Conservation (phyloP, 1,140 invertebrate species). For the Tenebrio molitor region DNA sequence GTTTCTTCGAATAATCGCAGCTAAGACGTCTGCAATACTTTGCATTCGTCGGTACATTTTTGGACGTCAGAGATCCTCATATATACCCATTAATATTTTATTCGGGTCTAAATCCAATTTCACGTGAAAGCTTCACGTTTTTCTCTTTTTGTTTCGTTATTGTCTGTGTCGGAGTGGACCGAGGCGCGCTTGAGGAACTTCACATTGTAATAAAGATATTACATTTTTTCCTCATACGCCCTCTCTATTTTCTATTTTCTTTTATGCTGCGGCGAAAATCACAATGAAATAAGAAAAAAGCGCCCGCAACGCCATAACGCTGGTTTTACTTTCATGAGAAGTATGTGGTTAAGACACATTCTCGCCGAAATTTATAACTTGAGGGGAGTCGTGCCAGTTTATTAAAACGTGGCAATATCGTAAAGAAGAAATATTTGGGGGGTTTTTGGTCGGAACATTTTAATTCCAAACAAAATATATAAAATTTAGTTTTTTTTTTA, state of each 20-base stretch:
- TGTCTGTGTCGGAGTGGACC: conserved; percentile 14
- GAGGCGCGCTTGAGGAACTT: conserved; percentile 12
- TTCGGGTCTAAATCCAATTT: conserved; percentile 22
- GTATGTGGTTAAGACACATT: conserved; percentile 14
- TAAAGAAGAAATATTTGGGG: too few relatives aligned
- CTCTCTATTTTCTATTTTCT: conserved; percentile 33
- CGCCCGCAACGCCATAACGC: conserved; percentile 1
- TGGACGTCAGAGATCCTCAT: neutral
- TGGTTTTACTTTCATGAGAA: conserved; percentile 13
- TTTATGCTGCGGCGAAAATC: conserved; percentile 19
- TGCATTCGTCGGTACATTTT: too few relatives aligned
- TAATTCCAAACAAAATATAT: too few relatives aligned
- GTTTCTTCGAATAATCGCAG: too few relatives aligned
- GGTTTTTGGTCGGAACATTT: too few relatives aligned
- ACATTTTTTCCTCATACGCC: conserved; percentile 1
- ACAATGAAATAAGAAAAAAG: conserved; percentile 15
- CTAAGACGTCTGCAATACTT: too few relatives aligned
- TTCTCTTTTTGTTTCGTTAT: conserved; percentile 8
- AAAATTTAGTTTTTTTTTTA: too few relatives aligned
- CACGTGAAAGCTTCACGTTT: conserved; percentile 12
- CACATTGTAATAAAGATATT: conserved; percentile 34
- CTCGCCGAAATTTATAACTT: too few relatives aligned
- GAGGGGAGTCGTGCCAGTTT: too few relatives aligned
- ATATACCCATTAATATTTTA: conserved; percentile 27
- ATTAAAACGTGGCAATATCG: too few relatives aligned